Evolutionary conservation across 2,888 invertebrate genomes (phyloP).

Genomic region (Oligia latruncula): DNA sequence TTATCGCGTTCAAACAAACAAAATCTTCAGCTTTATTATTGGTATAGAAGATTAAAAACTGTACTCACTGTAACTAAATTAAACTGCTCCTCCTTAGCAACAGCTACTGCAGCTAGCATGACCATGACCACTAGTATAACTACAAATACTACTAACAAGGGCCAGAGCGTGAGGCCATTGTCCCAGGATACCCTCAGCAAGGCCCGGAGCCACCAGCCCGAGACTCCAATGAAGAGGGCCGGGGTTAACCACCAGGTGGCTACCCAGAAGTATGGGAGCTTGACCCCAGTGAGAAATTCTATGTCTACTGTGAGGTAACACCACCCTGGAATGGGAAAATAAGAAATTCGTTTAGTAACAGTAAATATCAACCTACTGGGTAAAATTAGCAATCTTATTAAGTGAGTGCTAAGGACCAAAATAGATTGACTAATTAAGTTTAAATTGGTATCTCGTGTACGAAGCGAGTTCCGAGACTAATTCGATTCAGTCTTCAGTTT

Average conservation of each 20-base stretch:
- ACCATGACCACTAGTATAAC: slow-evolving; percentile 81
- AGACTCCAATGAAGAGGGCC: slow-evolving; percentile 78
- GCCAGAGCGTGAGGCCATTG: slow-evolving; percentile 79
- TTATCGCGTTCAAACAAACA: too few species aligned
- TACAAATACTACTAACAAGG: slow-evolving; percentile 78
- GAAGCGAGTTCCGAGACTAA: background rate
- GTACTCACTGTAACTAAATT: slow-evolving; percentile 83
- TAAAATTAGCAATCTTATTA: background rate
- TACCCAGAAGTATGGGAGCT: slow-evolving; percentile 81
- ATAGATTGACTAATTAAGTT: background rate
- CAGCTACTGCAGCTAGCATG: slow-evolving; percentile 82
- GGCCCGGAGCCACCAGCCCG: slow-evolving; percentile 86
- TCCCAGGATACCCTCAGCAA: slow-evolving; percentile 76
- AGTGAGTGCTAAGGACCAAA: background rate
- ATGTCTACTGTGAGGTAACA: slow-evolving; percentile 82
- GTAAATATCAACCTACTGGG: background rate
- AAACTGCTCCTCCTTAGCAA: slow-evolving; percentile 86
- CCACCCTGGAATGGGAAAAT: slow-evolving; percentile 79
- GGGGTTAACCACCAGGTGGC: slow-evolving; percentile 83
- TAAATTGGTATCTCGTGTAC: background rate
- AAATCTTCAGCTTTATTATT: too few species aligned
- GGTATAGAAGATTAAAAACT: background rate
- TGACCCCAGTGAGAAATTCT: slow-evolving; percentile 84
- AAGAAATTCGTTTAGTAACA: background rate
- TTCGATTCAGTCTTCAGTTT: background rate